Conservation (phyloP, 1,140 invertebrate genomes). For the Drosophila dunni region DNA sequence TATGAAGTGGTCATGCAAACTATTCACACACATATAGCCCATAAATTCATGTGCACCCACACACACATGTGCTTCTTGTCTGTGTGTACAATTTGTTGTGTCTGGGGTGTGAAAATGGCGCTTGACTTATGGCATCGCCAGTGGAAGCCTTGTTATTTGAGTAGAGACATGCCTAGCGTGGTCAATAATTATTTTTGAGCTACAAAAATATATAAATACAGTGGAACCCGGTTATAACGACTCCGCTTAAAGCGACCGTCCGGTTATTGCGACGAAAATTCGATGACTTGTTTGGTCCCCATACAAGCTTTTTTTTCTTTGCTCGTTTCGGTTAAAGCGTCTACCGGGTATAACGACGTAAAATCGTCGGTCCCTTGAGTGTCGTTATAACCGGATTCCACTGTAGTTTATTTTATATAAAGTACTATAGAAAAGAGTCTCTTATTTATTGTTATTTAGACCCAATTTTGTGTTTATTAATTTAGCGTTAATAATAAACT, state of each 20-base stretch:
- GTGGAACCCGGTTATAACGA: too few relatives aligned
- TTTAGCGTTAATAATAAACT: too few relatives aligned
- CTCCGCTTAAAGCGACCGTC: too few relatives aligned
- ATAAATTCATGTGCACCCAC: not conserved
- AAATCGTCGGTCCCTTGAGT: too few relatives aligned
- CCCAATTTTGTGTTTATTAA: too few relatives aligned
- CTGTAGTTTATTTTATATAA: not conserved
- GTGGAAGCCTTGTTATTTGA: constrained; percentile 1
- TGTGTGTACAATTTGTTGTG: constrained; percentile 29
- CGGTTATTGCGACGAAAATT: too few relatives aligned
- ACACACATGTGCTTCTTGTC: not conserved
- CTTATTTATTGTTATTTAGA: not conserved
- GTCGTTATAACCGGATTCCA: too few relatives aligned
- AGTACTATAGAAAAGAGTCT: too few relatives aligned
- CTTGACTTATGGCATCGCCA: constrained; percentile 20
- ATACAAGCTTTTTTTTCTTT: too few relatives aligned
- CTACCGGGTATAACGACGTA: too few relatives aligned
- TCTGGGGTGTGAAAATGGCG: constrained; percentile 45
- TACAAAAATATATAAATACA: not conserved
- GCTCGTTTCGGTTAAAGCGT: too few relatives aligned
- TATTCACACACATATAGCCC: constrained; percentile 13
- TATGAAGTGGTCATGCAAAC: constrained; percentile 56
- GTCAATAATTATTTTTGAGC: not conserved
- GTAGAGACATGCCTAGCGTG: not conserved
- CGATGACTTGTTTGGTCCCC: too few relatives aligned